Evolutionary conservation across 2,888 invertebrate genomes (phyloP), one percentile per base, ranked within the genome.

Genomic region (Drosophila setosimentum): DNA sequence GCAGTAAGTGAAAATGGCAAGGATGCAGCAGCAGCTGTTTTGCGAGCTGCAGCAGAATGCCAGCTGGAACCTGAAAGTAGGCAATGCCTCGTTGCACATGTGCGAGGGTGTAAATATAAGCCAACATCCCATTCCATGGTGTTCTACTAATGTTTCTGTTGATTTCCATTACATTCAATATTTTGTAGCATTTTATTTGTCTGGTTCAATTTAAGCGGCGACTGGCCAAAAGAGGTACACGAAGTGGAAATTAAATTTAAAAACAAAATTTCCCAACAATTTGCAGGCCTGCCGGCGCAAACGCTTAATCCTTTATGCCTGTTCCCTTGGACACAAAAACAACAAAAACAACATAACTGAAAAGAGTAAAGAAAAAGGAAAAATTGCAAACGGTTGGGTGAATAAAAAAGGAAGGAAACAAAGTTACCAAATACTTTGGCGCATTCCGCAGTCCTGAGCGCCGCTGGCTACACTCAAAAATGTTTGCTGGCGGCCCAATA

Each of bases 381-480:
- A 48, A 24, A 59, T 73, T 61, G 63, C 48, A 76, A 76, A 76
- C 50, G 50, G 68, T 73, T 67, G 67, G 59, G 53, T 60, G 29
- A n/a, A 49, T 45, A 50, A 55, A 67, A 73, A 69, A 48, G 42
- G 29, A 49, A 72, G 50, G 57, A 77, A 65, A 73, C 78, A 87
- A 85, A 88, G 83, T 83, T 83, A 72, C 83, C 87, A 75, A 85
- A 85, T 90, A 85, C 88, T 85, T 85, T 88, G 83, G 77, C 86
- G 83, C 80, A 85, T 85, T 85, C 85, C 85, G 88, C 82, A 89
- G 85, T 90, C 86, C 65, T 82, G 83, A 67, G 59, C 69, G 87
- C 91, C 84, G 76, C 70, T 76, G 91, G 87, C 91, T 84, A 84
- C 88, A 90, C 91, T 87, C 89, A 91, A 87, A 87, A 89, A 90